Percentiles rank a stretch among this genome's conserved stretches.
Evolutionary conservation across 1,140 invertebrate species (phyloP).

Genomic region (Acromyrmex charruanus): DNA sequence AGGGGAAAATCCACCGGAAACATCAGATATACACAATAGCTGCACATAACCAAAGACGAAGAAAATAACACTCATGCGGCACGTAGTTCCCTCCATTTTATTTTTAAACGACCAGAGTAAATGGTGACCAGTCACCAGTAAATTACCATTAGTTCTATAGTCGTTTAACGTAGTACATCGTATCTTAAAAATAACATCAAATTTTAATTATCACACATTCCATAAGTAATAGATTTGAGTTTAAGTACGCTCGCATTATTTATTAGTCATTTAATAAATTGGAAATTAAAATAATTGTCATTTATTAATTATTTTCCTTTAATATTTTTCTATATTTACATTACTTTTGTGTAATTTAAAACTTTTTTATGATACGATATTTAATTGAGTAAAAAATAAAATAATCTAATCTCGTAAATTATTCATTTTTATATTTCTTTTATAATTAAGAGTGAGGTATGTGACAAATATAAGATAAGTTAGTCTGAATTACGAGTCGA

Average conservation of each 20-base stretch:
- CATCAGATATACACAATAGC: slow-evolving; percentile 37
- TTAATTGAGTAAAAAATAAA: slow-evolving; percentile 1
- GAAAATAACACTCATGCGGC: background rate
- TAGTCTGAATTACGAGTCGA: background rate
- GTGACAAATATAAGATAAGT: background rate
- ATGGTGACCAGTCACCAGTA: background rate
- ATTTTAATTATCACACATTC: background rate
- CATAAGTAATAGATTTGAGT: slow-evolving; percentile 12
- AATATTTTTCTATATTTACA: background rate
- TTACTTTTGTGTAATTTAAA: background rate
- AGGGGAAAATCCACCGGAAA: slow-evolving; percentile 58
- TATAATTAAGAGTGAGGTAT: background rate
- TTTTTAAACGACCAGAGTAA: slow-evolving; percentile 28
- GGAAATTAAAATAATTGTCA: background rate
- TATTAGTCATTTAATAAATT: background rate
- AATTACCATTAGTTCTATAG: background rate
- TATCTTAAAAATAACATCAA: background rate
- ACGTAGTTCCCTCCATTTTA: slow-evolving; percentile 13
- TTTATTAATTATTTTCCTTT: background rate
- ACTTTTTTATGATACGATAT: background rate
- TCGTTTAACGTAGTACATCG: background rate
- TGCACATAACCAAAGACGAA: slow-evolving; percentile 29
- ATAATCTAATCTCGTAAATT: background rate
- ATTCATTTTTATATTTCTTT: background rate
- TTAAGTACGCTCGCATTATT: background rate